Evolutionary conservation across 2,113 vertebrate species (phyloP).

Genomic region (Pontoporia blainvillei): DNA sequence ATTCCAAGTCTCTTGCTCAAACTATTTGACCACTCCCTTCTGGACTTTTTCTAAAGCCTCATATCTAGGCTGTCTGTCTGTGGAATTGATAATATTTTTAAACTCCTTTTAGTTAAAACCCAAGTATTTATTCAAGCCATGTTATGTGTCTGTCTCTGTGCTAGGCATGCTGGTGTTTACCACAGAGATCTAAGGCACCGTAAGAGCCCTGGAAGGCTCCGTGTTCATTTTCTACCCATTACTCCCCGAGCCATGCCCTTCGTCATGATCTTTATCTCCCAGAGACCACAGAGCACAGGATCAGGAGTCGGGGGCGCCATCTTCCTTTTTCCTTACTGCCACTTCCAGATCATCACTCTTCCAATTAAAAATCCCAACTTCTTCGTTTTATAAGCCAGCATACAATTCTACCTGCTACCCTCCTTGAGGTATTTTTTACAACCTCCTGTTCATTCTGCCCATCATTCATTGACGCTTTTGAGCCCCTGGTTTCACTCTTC

Average conservation of each 20-base stretch:
- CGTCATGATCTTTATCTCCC: background rate
- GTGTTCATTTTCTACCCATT: background rate
- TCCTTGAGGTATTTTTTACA: background rate
- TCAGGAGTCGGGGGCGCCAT: background rate
- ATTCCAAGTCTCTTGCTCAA: background rate
- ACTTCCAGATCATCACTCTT: background rate
- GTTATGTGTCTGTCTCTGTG: background rate
- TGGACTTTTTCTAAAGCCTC: background rate
- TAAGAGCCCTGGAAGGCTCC: background rate
- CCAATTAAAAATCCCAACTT: background rate
- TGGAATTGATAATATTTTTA: background rate
- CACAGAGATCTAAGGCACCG: background rate
- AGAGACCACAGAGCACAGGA: too few relatives aligned
- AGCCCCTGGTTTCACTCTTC: background rate
- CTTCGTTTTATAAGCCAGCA: background rate
- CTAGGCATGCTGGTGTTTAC: background rate
- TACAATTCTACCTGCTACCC: background rate
- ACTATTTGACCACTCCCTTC: background rate
- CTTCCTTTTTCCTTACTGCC: background rate
- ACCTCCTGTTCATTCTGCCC: background rate
- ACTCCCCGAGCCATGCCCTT: background rate
- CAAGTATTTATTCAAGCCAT: background rate
- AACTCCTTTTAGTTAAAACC: slow-evolving; percentile 14
- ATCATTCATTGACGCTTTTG: background rate
- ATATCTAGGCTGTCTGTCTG: background rate